Evolutionary conservation across 2,888 invertebrate genomes (phyloP), one percentile per base, ranked within the genome.

Genomic region (Scaeva pyrastri): DNA sequence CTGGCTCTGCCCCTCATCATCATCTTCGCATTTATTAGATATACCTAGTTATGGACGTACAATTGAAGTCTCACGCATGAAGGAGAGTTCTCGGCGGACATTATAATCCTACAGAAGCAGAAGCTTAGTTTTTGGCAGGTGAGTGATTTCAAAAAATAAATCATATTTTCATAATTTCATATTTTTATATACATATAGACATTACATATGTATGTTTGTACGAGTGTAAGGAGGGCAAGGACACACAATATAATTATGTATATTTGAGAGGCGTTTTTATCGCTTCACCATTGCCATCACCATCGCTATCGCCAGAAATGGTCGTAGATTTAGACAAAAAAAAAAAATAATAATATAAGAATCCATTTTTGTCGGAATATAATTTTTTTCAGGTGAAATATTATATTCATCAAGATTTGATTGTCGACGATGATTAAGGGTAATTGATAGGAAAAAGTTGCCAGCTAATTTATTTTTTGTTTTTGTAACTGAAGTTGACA

Each of bases 51-150:
- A 41, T 52, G n/a, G n/a, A n/a, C n/a, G n/a, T n/a, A n/a, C n/a
- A n/a, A 68, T 77, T 85, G 81, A 76, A 76, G 77, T 60, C 76
- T 75, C 16, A 60, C 75, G 4, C 64, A 64, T 73, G 73, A 36
- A 76, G 76, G 45, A 50, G 73, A n/a, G 73, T 73, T 36, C n/a
- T n/a, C n/a, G n/a, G n/a, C n/a, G n/a, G 73, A 62, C 71, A 66
- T 36, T 41, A 21, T 41, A 76, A 60, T 73, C 56, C 43, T 73
- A 64, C 55, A 62, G 48, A 48, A 62, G 70, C 50, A 60, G 60
- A 21, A 60, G 60, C 68, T 52, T 39, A 58, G 12, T 6, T 62
- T 81, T 56, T 81, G 85, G 81, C 85, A 85, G 85, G 85, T 85
- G 41, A 85, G 85, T 81, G 68, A 75, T 58, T 68, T 80, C 52